Evolutionary conservation across 1,140 invertebrate species (phyloP).

Genomic region (Drosophila insularis): DNA sequence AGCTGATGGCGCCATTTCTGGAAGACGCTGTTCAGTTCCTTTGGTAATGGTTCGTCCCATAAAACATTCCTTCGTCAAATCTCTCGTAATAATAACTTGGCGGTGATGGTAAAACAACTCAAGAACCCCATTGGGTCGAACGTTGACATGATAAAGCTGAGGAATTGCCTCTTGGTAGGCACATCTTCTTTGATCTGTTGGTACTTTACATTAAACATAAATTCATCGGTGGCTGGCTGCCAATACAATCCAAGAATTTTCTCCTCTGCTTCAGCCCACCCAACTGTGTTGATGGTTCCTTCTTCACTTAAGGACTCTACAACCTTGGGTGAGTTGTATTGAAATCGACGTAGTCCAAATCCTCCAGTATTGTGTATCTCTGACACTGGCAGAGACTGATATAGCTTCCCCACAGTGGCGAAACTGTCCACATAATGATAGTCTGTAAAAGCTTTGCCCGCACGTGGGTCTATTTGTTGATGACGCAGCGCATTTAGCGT

Average conservation of each 20-base stretch:
- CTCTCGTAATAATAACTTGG: neutral
- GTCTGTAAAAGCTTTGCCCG: neutral
- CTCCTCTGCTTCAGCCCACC: too few relatives aligned
- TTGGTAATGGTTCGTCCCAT: too few relatives aligned
- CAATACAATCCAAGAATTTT: too few relatives aligned
- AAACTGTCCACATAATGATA: too few relatives aligned
- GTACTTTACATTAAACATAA: neutral
- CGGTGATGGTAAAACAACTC: neutral
- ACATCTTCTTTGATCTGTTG: neutral
- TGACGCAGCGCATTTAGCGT: neutral
- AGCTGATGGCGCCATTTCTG: too few relatives aligned
- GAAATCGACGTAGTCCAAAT: too few relatives aligned
- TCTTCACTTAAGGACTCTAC: neutral
- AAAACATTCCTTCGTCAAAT: too few relatives aligned
- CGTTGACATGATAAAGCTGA: constrained; percentile 6
- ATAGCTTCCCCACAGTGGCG: neutral
- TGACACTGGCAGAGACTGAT: neutral
- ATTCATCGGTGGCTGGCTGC: too few relatives aligned
- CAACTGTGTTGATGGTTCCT: too few relatives aligned
- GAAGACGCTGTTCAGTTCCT: too few relatives aligned
- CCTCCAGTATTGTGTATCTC: too few relatives aligned
- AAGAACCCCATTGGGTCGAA: constrained; percentile 4
- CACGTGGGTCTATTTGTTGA: neutral
- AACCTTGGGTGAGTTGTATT: neutral
- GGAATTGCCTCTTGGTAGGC: constrained; percentile 10